Evolutionary conservation across 2,888 invertebrate species (phyloP), one percentile per base, ranked within the genome.

Genomic region (Trissonchulus sp.): DNA sequence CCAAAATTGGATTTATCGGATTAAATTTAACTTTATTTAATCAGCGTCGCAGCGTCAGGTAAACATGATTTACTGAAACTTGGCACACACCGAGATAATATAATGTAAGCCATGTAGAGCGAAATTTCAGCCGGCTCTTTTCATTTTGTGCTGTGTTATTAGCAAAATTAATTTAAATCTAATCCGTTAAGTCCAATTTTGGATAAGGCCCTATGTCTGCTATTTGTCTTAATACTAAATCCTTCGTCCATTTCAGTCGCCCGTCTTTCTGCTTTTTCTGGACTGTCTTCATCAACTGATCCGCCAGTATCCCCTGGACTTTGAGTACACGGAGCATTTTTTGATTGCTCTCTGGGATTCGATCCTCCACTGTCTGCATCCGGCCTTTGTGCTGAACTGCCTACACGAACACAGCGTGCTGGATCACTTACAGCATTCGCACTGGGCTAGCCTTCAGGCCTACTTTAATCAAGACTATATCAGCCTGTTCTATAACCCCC

Each of bases 281-380:
- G 97, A 98, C 86, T 93, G 94, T 85, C 91, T 91, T 74, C 94
- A 94, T 93, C 97, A 97, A 87, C 87, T 97, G 73, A 86, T 90
- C 80, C 90, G 90, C 80, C 95, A 96, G 87, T 93, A 90, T 86
- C 94, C 94, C 0, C 88, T 90, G 0, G 90, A 91, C 80, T 95
- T 97, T 87, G 93, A 94, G 86, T 94, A 93, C 87, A 91, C 93
- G 30, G 93, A 94, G 86, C 93, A 92, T 0, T 94, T 94, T 86
- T 89, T 98, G 79, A 93, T 93, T 0, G 91, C 93, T 0, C 85
- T 97, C 35, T 95, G 95, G 94, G 96, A 97, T 86, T 89, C 91
- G 37, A 90, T 91, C 23, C 92, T 93, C 81, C 88, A 93, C 80
- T 93, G 94, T 18, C 88, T 95, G 73, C 94, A 94, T 83, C 93